Percentiles rank a stretch among this genome's conserved stretches.
Conservation (phyloP, 2,797 vertebrate species). For the Eulemur mongoz region DNA sequence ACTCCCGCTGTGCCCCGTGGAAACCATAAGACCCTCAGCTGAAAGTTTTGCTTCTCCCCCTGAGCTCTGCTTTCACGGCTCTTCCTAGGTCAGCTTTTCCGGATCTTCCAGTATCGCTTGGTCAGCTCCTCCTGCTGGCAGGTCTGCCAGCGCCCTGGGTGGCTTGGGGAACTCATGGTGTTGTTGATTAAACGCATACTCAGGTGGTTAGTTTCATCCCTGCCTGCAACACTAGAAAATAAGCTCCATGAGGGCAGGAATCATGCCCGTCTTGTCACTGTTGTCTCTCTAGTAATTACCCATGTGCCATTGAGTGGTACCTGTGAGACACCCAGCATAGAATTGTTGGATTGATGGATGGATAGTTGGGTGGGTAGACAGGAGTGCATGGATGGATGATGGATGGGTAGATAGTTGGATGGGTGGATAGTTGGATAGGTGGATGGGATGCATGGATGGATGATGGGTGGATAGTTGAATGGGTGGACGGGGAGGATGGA, state of each 20-base stretch:
- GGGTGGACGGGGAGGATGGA: too few species aligned
- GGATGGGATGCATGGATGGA: not conserved
- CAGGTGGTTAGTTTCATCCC: not conserved
- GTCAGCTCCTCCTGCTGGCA: not conserved
- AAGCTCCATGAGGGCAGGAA: not conserved
- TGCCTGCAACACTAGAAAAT: not conserved
- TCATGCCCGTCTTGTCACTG: not conserved
- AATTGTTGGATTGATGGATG: not conserved
- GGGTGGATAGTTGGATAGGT: not conserved
- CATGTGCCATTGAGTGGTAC: not conserved
- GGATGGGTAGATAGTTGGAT: too few species aligned
- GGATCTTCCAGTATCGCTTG: not conserved
- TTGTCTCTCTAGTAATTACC: not conserved
- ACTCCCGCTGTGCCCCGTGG: fast-evolving
- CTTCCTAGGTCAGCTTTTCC: not conserved
- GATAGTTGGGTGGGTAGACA: too few species aligned
- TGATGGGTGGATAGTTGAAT: not conserved
- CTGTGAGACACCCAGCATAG: not conserved
- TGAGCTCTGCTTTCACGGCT: not conserved
- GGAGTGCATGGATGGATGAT: not conserved
- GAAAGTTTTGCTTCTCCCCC: not conserved
- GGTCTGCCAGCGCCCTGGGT: not conserved
- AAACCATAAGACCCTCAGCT: fast-evolving
- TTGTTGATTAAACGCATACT: not conserved
- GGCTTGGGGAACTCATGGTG: not conserved